Evolutionary conservation across 2,113 vertebrate species (phyloP).

Genomic region (Silurus meridionalis): DNA sequence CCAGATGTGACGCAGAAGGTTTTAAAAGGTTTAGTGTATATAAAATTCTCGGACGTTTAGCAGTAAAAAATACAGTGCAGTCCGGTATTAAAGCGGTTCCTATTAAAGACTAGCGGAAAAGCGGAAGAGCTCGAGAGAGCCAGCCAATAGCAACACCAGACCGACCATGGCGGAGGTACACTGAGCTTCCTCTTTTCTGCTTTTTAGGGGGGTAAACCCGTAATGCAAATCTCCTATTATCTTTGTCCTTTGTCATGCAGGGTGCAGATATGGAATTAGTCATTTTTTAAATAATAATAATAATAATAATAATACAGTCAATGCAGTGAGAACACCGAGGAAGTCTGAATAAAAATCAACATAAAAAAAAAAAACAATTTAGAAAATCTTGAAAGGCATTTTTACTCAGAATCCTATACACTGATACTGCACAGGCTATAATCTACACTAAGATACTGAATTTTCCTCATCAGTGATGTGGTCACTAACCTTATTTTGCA

Average conservation of each 20-base stretch:
- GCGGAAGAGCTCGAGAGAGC: slow-evolving; percentile 35
- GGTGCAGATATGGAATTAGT: not conserved
- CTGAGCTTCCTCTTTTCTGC: not conserved
- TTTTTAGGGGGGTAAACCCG: not conserved
- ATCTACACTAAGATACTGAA: not conserved
- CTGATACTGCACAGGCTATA: not conserved
- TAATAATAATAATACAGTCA: not conserved
- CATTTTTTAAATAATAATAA: not conserved
- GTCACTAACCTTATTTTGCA: not conserved
- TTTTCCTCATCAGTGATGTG: not conserved
- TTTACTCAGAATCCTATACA: not conserved
- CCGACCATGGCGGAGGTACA: not conserved
- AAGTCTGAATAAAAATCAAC: not conserved
- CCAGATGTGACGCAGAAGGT: not conserved
- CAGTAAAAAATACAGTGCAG: slow-evolving; percentile 1
- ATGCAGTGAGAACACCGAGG: not conserved
- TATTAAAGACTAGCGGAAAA: slow-evolving; percentile 33
- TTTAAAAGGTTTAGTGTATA: not conserved
- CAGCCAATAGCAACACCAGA: slow-evolving; percentile 26
- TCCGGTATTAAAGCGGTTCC: slow-evolving; percentile 35
- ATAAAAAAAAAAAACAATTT: not conserved
- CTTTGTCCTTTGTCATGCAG: not conserved
- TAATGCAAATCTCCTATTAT: too few species aligned
- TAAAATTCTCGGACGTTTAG: not conserved
- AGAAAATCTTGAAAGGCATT: not conserved